phyloP scores from a whole-genome alignment of 2,113 vertebrate species.

The Lophura nycthemera region DNA sequence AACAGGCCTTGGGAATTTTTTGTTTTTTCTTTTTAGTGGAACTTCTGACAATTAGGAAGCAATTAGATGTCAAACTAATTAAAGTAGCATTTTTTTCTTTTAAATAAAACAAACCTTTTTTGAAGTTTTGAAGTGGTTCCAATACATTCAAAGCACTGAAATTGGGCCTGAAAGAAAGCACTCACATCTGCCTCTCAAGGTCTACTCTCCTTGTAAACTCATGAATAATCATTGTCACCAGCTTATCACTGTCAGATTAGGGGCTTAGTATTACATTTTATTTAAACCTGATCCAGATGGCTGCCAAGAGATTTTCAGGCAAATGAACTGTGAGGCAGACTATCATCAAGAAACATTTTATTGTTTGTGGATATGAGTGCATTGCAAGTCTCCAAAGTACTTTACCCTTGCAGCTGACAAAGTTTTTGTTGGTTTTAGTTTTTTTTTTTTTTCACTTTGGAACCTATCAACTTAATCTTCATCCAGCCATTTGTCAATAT shows the following conservation, averaged over 20 bases:
- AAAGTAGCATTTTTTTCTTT: background rate
- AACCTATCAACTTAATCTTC: constrained; percentile 41
- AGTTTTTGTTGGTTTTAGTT: background rate
- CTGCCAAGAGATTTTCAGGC: constrained; percentile 60
- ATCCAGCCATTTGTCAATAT: constrained; percentile 23
- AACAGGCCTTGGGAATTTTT: background rate
- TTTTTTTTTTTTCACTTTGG: background rate
- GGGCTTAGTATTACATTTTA: constrained; percentile 56
- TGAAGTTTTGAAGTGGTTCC: constrained; percentile 34
- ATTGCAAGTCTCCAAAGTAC: constrained; percentile 11
- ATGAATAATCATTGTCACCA: constrained; percentile 68
- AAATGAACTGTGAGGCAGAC: constrained; percentile 59
- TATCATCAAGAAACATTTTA: constrained; percentile 62
- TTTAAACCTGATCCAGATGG: constrained; percentile 62
- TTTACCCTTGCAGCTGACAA: constrained; percentile 26
- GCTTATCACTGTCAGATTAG: constrained; percentile 66
- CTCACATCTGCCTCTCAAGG: constrained; percentile 64
- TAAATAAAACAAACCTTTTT: constrained; percentile 3
- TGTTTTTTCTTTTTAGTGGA: background rate
- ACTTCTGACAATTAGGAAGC: constrained; percentile 28
- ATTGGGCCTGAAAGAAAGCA: constrained; percentile 49
- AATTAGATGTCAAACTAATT: constrained; percentile 36
- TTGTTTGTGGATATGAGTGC: background rate
- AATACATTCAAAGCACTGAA: constrained; percentile 25
- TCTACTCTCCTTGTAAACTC: constrained; percentile 44